Percentiles rank a stretch among this genome's conserved stretches.
Evolutionary conservation across 2,888 invertebrate species (phyloP).

Genomic region (Caenorhabditis auriculariae): DNA sequence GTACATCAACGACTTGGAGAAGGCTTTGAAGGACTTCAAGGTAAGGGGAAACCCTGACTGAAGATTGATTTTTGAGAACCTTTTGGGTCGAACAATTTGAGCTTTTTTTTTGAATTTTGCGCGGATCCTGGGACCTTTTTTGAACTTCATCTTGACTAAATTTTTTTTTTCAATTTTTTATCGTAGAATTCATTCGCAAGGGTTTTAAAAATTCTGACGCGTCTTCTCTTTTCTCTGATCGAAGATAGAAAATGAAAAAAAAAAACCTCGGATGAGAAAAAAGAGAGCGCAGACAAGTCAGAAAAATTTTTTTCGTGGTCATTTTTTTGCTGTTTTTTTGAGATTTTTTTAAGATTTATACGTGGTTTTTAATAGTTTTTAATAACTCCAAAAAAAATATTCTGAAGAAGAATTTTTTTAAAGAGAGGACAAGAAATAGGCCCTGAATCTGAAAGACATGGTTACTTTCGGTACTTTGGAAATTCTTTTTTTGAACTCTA

Average conservation of each 20-base stretch:
- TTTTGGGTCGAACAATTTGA: no score
- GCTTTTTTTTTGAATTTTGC: not conserved
- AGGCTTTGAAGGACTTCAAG: conserved; percentile 50
- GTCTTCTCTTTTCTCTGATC: no score
- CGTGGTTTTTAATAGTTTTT: not conserved
- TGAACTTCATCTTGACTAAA: not conserved
- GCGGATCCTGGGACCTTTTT: not conserved
- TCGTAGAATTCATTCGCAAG: not conserved
- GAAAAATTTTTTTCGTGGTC: no score
- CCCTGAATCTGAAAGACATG: no score
- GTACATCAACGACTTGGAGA: conserved; percentile 45
- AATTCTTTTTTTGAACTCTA: no score
- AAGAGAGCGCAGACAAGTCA: not conserved
- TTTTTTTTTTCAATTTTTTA: conserved; percentile 4
- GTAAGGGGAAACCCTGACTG: conserved; percentile 6
- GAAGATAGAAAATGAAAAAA: not conserved
- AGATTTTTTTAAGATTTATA: no score
- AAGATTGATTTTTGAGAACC: not conserved
- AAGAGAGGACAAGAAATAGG: conserved; percentile 1
- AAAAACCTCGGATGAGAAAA: not conserved
- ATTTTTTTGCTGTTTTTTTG: no score
- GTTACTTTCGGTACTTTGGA: no score
- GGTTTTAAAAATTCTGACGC: no score
- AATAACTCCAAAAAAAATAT: no score
- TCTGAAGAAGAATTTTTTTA: conserved; percentile 9